A percentile compares a stretch with the other conserved stretches of the same genome.
These are phyloP conservation scores for Ethmia dodecea DNA, from an alignment of 2,888 invertebrate genomes.

Conservation along the genomic window DNA sequence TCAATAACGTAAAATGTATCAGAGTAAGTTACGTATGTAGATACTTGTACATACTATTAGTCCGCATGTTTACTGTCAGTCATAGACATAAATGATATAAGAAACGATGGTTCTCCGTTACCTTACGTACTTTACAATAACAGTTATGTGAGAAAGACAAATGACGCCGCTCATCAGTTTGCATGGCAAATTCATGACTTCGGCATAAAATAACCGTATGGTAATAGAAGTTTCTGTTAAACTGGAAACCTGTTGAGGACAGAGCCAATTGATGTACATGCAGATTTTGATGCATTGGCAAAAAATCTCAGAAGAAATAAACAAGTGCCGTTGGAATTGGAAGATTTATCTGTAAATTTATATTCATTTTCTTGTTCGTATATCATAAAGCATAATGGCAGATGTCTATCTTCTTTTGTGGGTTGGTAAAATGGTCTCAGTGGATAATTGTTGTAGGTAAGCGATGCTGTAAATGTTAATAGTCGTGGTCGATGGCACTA, in stretches of 20 bases:
- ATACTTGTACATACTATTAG: conserved; percentile 32
- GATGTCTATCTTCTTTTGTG: no score
- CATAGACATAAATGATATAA: conserved; percentile 21
- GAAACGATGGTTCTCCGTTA: conserved; percentile 7
- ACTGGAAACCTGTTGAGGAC: conserved; percentile 2
- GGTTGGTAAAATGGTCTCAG: no score
- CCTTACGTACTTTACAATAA: conserved; percentile 5
- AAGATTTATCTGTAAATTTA: no score
- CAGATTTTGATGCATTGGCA: no score
- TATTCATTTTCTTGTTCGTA: no score
- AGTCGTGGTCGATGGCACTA: no score
- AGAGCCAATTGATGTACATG: conserved; percentile 19
- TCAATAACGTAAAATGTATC: conserved; percentile 32
- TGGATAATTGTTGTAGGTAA: no score
- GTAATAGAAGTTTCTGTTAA: conserved; percentile 7
- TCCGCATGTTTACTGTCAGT: conserved; percentile 47
- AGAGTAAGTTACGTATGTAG: conserved; percentile 21
- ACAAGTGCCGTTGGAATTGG: no score
- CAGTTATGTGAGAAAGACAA: conserved; percentile 12
- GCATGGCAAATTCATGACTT: conserved; percentile 14
- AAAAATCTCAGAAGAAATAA: no score
- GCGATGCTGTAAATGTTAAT: no score
- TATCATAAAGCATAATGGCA: no score
- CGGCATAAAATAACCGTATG: conserved; percentile 8
- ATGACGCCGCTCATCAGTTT: conserved; percentile 11